Conservation (phyloP, 2,797 vertebrate species). For the Chelidonichthys spinosus region DNA sequence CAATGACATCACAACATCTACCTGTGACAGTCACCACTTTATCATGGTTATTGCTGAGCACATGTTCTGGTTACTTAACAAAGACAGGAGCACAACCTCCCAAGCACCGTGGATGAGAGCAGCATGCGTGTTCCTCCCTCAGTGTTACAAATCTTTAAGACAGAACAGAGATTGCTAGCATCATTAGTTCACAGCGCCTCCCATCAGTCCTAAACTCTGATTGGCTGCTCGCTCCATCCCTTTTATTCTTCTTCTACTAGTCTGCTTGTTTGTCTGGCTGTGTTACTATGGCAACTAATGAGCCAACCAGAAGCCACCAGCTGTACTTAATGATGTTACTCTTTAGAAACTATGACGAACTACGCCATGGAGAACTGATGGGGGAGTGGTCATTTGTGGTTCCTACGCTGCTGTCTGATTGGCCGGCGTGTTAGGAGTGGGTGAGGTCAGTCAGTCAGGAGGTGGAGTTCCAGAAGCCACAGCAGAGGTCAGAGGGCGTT, state of each 20-base stretch:
- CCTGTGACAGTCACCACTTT: too few relatives aligned
- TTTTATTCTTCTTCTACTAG: neutral
- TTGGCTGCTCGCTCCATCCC: conserved; percentile 1
- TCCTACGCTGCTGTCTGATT: neutral
- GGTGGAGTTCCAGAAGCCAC: conserved; percentile 10
- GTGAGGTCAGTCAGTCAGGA: conserved; percentile 15
- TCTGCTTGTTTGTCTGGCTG: neutral
- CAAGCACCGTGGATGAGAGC: too few relatives aligned
- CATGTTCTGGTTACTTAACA: too few relatives aligned
- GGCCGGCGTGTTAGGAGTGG: neutral
- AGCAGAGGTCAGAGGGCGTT: conserved; percentile 7
- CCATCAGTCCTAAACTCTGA: neutral
- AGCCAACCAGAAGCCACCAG: conserved; percentile 13
- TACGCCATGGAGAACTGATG: too few relatives aligned
- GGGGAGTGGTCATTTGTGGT: too few relatives aligned
- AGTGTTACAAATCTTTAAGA: too few relatives aligned
- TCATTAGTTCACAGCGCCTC: neutral
- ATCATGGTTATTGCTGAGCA: too few relatives aligned
- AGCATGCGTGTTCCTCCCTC: too few relatives aligned
- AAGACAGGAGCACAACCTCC: too few relatives aligned
- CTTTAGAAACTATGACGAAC: neutral
- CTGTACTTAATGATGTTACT: neutral
- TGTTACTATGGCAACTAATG: neutral
- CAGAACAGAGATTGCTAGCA: neutral
- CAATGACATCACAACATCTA: too few relatives aligned